Percentiles rank a stretch among this genome's conserved stretches.
Conservation (phyloP, 2,888 invertebrate genomes). For the Lordiphosa andalusiaca region DNA sequence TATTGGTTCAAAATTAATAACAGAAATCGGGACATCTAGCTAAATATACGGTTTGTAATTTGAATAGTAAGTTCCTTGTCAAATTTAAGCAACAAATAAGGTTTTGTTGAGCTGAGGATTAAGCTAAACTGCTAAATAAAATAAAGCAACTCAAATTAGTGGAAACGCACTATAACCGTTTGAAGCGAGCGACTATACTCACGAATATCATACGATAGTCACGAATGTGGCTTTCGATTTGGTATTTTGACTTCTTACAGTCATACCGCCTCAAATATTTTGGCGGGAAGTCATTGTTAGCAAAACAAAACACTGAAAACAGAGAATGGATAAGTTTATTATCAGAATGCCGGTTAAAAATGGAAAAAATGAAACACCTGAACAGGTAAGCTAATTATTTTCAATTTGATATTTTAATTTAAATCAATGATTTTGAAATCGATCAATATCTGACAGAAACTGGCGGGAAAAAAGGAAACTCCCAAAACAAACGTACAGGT, state of each 20-base stretch:
- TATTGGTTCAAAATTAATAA: too few species aligned
- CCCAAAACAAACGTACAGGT: constrained; percentile 22
- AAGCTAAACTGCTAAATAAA: too few species aligned
- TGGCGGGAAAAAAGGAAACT: constrained; percentile 18
- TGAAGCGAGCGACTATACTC: too few species aligned
- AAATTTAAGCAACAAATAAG: too few species aligned
- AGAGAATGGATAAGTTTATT: constrained; percentile 55
- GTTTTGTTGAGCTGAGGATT: too few species aligned
- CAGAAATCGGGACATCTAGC: too few species aligned
- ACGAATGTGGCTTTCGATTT: neutral
- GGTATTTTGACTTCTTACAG: neutral
- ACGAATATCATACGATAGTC: neutral
- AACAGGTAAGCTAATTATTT: constrained; percentile 20
- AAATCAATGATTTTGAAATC: too few species aligned
- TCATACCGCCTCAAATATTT: constrained; percentile 21
- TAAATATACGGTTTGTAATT: too few species aligned
- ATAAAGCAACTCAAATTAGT: too few species aligned
- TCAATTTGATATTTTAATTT: accelerated
- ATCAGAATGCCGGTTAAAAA: constrained; percentile 45
- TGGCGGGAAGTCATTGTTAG: constrained; percentile 43
- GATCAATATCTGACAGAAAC: constrained; percentile 8
- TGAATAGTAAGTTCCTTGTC: too few species aligned
- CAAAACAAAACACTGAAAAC: neutral
- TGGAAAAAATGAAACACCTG: constrained; percentile 8
- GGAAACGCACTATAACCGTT: too few species aligned